Percentiles rank a stretch among this genome's conserved stretches.
phyloP scores from a whole-genome alignment of 2,113 vertebrate species.

The Cochlearius cochlearius region DNA sequence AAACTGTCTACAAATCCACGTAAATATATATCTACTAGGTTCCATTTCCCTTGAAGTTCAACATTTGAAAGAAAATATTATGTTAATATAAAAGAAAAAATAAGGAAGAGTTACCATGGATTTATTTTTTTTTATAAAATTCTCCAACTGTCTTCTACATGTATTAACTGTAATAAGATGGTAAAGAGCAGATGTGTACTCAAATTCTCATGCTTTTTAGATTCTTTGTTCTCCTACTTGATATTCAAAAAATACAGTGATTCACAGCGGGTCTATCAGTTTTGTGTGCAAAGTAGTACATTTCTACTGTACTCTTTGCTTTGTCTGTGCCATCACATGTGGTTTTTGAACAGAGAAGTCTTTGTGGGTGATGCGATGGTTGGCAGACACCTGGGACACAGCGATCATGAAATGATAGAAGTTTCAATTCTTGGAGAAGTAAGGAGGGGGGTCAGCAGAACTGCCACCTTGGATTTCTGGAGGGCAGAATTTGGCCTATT shows the following conservation, averaged over 20 bases:
- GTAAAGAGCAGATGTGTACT: not conserved
- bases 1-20: not conserved
- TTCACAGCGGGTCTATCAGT: accelerated
- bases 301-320: not conserved
- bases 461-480: too few relatives aligned
- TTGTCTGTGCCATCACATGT: accelerated
- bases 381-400: too few relatives aligned
- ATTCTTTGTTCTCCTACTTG: not conserved
- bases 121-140: not conserved
- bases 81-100: not conserved
- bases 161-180: not conserved
- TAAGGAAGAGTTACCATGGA: accelerated
- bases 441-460: too few relatives aligned
- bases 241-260: not conserved
- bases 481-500: too few relatives aligned
- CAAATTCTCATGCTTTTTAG: not conserved
- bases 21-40: not conserved
- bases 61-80: not conserved
- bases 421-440: too few relatives aligned
- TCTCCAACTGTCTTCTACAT: not conserved
- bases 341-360: too few relatives aligned
- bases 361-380: too few relatives aligned
- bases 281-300: accelerated
- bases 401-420: too few relatives aligned
- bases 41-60: not conserved